Conservation (phyloP, 2,888 invertebrate species). For the Melolontha melolontha region DNA sequence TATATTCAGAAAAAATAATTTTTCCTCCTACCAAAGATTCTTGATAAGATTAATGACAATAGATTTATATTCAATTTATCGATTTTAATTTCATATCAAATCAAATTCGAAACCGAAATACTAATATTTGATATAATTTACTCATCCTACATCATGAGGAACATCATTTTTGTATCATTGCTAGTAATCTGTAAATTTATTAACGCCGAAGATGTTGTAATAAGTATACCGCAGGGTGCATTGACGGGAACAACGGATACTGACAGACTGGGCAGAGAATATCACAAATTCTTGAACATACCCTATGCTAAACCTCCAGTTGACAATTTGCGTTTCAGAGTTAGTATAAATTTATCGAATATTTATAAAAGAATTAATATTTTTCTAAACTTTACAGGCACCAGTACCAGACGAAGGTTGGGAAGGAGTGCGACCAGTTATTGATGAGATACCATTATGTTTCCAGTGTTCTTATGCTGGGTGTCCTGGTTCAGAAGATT, state of each 20-base stretch:
- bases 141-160: background rate
- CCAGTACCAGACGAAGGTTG: conserved; percentile 30
- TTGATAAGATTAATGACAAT: no score
- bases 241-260: background rate
- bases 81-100: no score
- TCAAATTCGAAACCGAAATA: no score
- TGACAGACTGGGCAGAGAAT: background rate
- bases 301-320: conserved; percentile 12
- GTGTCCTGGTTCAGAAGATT: conserved; percentile 11
- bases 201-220: background rate
- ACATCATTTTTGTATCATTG: background rate
- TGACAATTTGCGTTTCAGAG: conserved; percentile 12
- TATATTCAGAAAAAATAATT: no score
- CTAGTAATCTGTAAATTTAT: background rate
- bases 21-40: no score
- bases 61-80: no score
- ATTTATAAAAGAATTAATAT: background rate
- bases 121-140: no score
- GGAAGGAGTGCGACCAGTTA: conserved; percentile 20
- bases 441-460: conserved; percentile 5
- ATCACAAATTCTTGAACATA: conserved; percentile 19
- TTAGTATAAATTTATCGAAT: conserved; percentile 1
- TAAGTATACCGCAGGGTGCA: conserved; percentile 41
- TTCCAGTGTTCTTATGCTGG: conserved; percentile 6
- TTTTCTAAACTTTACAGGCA: conserved; percentile 6